These are phyloP conservation scores for Eucera pruinosa DNA, from an alignment of 2,888 invertebrate genomes.

Conservation along the genomic window DNA sequence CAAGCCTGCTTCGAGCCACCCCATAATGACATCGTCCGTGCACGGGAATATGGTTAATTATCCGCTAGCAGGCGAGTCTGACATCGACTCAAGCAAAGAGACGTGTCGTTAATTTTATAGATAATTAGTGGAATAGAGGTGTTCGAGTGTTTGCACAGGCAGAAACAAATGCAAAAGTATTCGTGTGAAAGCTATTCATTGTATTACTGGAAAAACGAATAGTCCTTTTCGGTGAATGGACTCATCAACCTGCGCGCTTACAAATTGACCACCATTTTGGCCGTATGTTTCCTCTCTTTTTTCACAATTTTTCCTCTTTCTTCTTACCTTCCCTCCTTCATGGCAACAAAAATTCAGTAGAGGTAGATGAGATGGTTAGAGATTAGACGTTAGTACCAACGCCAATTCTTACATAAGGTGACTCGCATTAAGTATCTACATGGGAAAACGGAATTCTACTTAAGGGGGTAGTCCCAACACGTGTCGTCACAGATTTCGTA, in stretches of 20 bases:
- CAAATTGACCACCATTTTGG: conserved; percentile 65
- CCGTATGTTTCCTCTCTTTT: conserved; percentile 34
- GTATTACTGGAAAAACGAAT: conserved; percentile 66
- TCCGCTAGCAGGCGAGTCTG: conserved; percentile 35
- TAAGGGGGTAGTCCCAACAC: too few relatives aligned
- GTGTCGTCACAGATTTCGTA: too few relatives aligned
- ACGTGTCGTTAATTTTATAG: conserved; percentile 61
- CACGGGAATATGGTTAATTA: conserved; percentile 62
- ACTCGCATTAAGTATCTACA: conserved; percentile 26
- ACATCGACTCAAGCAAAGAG: conserved; percentile 43
- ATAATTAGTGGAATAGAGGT: conserved; percentile 52
- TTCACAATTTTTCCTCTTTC: not conserved
- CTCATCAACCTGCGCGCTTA: conserved; percentile 64
- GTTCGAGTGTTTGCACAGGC: conserved; percentile 44
- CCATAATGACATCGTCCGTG: conserved; percentile 48
- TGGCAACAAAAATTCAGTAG: conserved; percentile 33
- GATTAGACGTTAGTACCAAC: conserved; percentile 48
- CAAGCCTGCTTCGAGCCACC: conserved; percentile 36
- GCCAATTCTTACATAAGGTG: conserved; percentile 25
- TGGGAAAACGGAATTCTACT: not conserved
- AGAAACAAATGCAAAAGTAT: conserved; percentile 62
- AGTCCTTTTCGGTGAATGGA: conserved; percentile 64
- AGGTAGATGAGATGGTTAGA: conserved; percentile 39
- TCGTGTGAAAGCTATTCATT: conserved; percentile 55
- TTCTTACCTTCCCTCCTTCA: not conserved